A percentile compares a stretch with the other conserved stretches of the same genome.
Evolutionary conservation across 1,140 invertebrate species (phyloP).

Genomic region (Drosophila paulistorum): DNA sequence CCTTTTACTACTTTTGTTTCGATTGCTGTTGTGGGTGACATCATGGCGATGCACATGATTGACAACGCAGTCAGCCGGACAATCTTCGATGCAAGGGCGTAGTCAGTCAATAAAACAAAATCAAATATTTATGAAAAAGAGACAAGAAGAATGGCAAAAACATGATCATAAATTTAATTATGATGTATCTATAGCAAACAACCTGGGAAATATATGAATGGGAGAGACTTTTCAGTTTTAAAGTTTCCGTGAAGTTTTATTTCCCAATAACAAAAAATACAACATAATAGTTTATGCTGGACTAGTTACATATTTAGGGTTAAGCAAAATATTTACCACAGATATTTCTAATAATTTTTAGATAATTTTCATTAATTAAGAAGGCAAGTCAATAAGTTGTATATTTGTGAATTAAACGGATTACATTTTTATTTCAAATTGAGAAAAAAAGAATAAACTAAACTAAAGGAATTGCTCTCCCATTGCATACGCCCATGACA

Average conservation of each 20-base stretch:
- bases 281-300: no score
- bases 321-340: no score
- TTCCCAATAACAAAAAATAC: no score
- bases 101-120: not conserved
- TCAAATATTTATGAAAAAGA: not conserved
- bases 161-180: not conserved
- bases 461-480: not conserved
- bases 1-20: slow-evolving; percentile 30
- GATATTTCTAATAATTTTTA: no score
- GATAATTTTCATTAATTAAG: no score
- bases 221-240: not conserved
- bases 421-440: no score
- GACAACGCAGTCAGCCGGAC: slow-evolving; percentile 57
- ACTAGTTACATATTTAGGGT: no score
- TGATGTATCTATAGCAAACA: not conserved
- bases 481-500: not conserved
- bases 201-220: not conserved
- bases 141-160: not conserved
- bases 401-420: no score
- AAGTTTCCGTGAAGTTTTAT: not conserved
- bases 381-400: no score
- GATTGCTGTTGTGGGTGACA: slow-evolving; percentile 49
- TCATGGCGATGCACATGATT: slow-evolving; percentile 71
- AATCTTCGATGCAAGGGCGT: slow-evolving; percentile 24
- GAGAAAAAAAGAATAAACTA: no score